These are phyloP conservation scores for Euura saliciscinereae DNA, from an alignment of 1,140 invertebrate species.

Conservation along the genomic window DNA sequence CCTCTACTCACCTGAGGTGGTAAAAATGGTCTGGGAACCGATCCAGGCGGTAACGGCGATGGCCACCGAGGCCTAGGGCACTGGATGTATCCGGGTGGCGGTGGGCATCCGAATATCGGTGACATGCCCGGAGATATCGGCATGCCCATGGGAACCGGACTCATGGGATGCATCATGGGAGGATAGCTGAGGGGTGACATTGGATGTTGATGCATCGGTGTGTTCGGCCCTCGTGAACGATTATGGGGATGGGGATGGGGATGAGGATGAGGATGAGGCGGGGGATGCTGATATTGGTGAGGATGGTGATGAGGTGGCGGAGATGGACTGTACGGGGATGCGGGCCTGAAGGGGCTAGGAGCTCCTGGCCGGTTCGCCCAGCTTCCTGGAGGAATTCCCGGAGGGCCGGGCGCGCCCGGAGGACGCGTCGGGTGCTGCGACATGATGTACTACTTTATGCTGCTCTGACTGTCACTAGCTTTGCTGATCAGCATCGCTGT, in stretches of 20 bases:
- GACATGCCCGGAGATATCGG: constrained; percentile 55
- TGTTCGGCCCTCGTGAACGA: constrained; percentile 32
- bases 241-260: constrained; percentile 19
- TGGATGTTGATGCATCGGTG: constrained; percentile 37
- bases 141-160: constrained; percentile 53
- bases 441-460: constrained; percentile 41
- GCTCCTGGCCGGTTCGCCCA: constrained; percentile 38
- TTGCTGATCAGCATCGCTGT: constrained; percentile 41
- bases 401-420: constrained; percentile 43
- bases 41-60: constrained; percentile 51
- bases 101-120: constrained; percentile 49
- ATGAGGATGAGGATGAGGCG: constrained; percentile 17
- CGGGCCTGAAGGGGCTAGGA: constrained; percentile 40
- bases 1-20: constrained; percentile 45
- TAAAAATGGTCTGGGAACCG: constrained; percentile 53
- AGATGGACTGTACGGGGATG: constrained; percentile 38
- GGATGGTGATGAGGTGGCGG: constrained; percentile 30
- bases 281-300: constrained; percentile 29
- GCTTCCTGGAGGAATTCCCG: constrained; percentile 45
- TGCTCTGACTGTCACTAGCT: constrained; percentile 14
- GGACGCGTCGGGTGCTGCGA: constrained; percentile 62
- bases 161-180: constrained; percentile 51
- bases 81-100: constrained; percentile 54
- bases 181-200: constrained; percentile 47
- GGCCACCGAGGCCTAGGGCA: constrained; percentile 72